Evolutionary conservation across 2,888 invertebrate species (phyloP).

Genomic region (Alentia gelatinosa): DNA sequence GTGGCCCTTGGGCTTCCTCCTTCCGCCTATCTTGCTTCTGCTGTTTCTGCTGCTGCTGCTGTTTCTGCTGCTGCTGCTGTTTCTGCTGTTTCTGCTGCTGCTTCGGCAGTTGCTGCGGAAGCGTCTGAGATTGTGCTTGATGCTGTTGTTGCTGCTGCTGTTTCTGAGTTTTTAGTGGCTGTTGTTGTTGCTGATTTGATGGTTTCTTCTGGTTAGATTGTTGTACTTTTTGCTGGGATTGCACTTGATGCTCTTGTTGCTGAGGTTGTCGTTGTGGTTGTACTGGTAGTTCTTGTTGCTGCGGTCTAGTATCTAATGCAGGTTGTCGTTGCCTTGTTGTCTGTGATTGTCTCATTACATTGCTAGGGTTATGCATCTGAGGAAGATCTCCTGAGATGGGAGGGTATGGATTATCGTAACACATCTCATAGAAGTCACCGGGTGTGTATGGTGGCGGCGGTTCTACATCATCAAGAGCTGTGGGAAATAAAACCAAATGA

Average conservation of each 20-base stretch:
- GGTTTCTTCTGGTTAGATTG: not conserved
- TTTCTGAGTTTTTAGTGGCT: not conserved
- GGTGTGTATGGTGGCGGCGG: conserved; percentile 76
- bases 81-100: not conserved
- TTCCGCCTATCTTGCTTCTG: not conserved
- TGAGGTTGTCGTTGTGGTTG: not conserved
- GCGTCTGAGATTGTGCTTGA: not conserved
- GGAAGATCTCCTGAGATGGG: conserved; percentile 50
- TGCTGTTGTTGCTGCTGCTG: not conserved
- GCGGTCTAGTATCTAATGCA: conserved; percentile 47
- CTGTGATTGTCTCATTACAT: not conserved
- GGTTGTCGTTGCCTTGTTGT: not conserved
- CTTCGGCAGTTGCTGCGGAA: not conserved
- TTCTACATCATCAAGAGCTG: conserved; percentile 62
- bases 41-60: not conserved
- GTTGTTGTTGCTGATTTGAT: not conserved
- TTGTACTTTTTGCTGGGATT: not conserved
- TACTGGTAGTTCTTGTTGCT: conserved; percentile 54
- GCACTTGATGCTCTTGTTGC: not conserved
- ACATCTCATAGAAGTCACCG: conserved; percentile 60
- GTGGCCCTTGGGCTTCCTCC: not conserved
- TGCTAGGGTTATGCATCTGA: conserved; percentile 47
- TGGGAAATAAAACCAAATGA: not conserved
- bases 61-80: not conserved
- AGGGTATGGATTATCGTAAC: conserved; percentile 54